Evolutionary conservation across 2,888 invertebrate genomes (phyloP).

Genomic region (Pandemis heparana): DNA sequence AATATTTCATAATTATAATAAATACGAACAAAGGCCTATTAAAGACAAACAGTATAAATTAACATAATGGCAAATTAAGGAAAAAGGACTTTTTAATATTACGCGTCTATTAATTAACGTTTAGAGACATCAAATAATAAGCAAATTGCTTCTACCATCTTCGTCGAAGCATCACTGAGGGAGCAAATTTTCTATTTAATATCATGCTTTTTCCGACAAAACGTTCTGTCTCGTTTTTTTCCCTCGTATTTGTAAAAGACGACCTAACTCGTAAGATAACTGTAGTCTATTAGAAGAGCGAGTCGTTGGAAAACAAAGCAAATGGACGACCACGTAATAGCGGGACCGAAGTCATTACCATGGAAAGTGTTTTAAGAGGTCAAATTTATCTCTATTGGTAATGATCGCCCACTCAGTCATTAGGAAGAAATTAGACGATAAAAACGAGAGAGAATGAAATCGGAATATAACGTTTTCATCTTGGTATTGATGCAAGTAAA

Average conservation of each 20-base stretch:
- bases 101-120: conserved; percentile 59
- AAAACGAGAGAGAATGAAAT: background rate
- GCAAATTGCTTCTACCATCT: conserved; percentile 47
- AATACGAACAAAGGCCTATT: conserved; percentile 16
- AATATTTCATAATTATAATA: background rate
- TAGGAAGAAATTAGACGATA: conserved; percentile 25
- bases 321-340: conserved; percentile 55
- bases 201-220: conserved; percentile 3
- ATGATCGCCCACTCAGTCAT: conserved; percentile 33
- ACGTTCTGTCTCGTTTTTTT: conserved; percentile 31
- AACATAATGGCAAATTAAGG: conserved; percentile 52
- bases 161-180: conserved; percentile 48
- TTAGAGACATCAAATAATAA: conserved; percentile 45
- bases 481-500: background rate
- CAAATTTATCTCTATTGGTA: conserved; percentile 42
- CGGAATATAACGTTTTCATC: background rate
- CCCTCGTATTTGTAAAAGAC: conserved; percentile 12
- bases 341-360: conserved; percentile 40
- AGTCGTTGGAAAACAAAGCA: conserved; percentile 52
- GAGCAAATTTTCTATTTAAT: conserved; percentile 53
- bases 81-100: conserved; percentile 48
- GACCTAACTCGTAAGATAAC: conserved; percentile 12
- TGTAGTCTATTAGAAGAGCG: conserved; percentile 27
- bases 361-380: conserved; percentile 41
- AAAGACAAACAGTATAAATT: conserved; percentile 50